Conservation (phyloP, 2,113 vertebrate genomes). For the Eonycteris spelaea region DNA sequence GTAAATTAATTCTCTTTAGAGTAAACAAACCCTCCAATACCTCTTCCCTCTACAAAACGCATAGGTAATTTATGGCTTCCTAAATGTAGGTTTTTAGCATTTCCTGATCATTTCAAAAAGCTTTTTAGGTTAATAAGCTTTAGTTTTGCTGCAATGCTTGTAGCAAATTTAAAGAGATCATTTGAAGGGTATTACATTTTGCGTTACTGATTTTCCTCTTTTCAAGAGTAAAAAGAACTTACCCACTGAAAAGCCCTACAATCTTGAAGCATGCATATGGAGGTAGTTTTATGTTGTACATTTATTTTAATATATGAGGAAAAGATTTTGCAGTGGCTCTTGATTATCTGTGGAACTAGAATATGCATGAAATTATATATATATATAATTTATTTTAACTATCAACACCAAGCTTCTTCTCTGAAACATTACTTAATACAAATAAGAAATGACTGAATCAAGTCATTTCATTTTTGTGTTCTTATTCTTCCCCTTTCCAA, state of each 20-base stretch:
- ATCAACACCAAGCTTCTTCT: constrained; percentile 2
- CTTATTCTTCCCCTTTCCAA: neutral
- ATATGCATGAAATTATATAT: neutral
- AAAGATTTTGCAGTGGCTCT: neutral
- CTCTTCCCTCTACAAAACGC: neutral
- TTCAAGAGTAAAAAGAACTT: neutral
- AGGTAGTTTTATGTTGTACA: neutral
- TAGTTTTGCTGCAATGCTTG: neutral
- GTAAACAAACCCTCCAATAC: neutral
- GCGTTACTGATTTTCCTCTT: neutral
- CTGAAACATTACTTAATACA: neutral
- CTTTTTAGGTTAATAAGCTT: neutral
- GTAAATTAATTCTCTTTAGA: neutral
- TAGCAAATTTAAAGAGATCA: neutral
- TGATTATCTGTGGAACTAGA: neutral
- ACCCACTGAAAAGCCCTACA: neutral
- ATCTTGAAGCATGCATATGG: neutral
- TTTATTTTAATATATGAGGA: neutral
- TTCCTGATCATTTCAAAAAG: neutral
- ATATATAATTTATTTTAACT: neutral
- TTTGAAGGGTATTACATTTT: neutral
- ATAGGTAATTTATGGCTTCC: neutral
- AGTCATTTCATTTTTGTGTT: neutral
- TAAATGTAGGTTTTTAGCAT: neutral
- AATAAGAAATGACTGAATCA: constrained; percentile 20